Evolutionary conservation across 2,797 vertebrate species (phyloP), one percentile per base, ranked within the genome.

Genomic region (Hypotaenidia philippensis): DNA sequence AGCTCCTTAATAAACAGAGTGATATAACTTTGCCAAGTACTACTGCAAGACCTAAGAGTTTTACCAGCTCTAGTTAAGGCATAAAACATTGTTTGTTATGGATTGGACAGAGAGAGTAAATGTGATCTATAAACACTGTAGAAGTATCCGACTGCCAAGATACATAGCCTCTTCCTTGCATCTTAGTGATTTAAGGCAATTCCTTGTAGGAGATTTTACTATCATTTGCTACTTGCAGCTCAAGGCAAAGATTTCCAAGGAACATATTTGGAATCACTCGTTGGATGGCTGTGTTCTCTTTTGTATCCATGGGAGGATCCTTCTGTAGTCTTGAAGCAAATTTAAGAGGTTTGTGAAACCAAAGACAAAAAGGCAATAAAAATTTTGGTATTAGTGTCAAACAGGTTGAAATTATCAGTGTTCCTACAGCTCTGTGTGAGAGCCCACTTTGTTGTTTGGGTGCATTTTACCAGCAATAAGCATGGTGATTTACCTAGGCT

Each of bases 31-130:
- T 76, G 63, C 77, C 27, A 59, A 66, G 40, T 66, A 5, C 32
- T 52, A 0, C 40, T 59, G 63, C 13, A 45, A 65, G 56, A 32
- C 8, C 1, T 0, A 0, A 1, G 40, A 79, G 29, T 74, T 79
- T 60, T 85, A 63, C 68, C 29, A 34, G 52, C 12, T 87, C 38
- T 40, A 18, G 38, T 63, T 72, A 77, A 59, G 56, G 82, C 7
- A 6, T 23, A 52, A 74, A 77, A 8, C 49, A 16, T 13, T 6
- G 19, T 47, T 89, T 79, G 52, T 60, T 79, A 10, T 1, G 9
- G 52, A 14, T 90, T 89, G 76, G 44, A 60, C 40, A 55, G 32
- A 75, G 71, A 53, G 50, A 79, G 36, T 56, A 80, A 63, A 18
- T 0, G 4, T 32, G 17, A 61, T 64, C 7, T 78, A 3, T 66